Evolutionary conservation across 2,888 invertebrate genomes (phyloP), one percentile per base, ranked within the genome.

Genomic region (Vanessa cardui): DNA sequence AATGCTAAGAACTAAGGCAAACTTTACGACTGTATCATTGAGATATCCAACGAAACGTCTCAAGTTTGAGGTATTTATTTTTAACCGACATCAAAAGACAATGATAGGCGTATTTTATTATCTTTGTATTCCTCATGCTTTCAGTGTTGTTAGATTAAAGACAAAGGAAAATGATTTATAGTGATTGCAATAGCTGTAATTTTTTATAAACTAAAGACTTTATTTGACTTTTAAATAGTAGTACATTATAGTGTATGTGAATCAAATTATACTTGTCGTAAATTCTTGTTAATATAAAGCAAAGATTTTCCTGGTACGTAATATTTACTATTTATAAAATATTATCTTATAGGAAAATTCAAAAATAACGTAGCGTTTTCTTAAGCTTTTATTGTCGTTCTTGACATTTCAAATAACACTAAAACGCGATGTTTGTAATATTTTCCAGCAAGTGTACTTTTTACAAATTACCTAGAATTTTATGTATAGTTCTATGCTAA

Each of bases 1-100:
- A 71, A 72, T 70, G 72, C 69, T 72, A 73, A 76, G 62, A 76
- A 71, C 58, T 66, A 73, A 71, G 71, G 66, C 70, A 75, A 75
- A 65, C 72, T 65, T 56, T 49, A 60, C 63, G 54, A 58, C 39
- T n/a, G n/a, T 39, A 69, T 49, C 62, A 59, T 56, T 62, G 50
- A 62, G 54, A 67, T 54, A 47, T 64, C 58, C 9, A 47, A 54
- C 44, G 46, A 64, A 52, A 64, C 61, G 73, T 60, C 50, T 60
- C 58, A 58, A 67, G 72, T 68, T 69, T 72, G 66, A 62, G 45
- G 60, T 66, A 72, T 77, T 75, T 83, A 85, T 83, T 83, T 83
- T 78, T 78, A 80, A 76, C 72, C 70, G 70, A 77, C 79, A 80
- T 75, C 73, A 74, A 78, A 74, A 66, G 58, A 69, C 69, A 62